Base-by-base conservation (phyloP, 1,140 invertebrate species). In the Drosophila carrolli region DNA sequence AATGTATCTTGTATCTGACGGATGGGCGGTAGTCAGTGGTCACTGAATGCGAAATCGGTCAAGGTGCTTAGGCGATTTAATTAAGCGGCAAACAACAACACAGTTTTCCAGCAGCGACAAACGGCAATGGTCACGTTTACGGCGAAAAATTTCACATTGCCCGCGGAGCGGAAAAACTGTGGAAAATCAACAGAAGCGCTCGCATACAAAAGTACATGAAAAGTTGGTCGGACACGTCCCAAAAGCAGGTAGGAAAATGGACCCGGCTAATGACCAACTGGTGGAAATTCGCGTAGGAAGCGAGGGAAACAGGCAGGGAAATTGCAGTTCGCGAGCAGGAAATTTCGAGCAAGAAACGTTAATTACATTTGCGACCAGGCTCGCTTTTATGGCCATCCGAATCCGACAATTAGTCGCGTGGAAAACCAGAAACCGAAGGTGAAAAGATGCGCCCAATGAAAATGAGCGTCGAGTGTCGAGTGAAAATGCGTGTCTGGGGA, bases 21-120 rank as follows among this genome's bases (percentile, higher is more conserved):
- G 27, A 29, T 54, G 63, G 50, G 46, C 16, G 43, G 27, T 54
- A 29, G 46, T 37, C 47, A 38, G 23, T 35, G 55, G 63, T 46
- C 55, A 13, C 59, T 51, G 77, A 74, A 57, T 80, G 78, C 60
- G 57, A 84, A 80, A 78, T 84, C 68, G 83, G 83, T 83, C 83
- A 88, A 86, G 83, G 84, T 86, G 84, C 83, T 86, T 89, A 89
- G 84, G 56, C 74, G 79, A 73, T 74, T 86, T 89, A 86, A 86
- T 86, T 83, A 88, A 55, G 84, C 83, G 84, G 50, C 50, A 62
- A 53, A 41, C 23, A 37, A 37, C 35, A 54, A 9, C 54, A 72
- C 27, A 58, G 43, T 43, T 51, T 51, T 68, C 47, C 67, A 63
- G 35, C 10, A 55, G 50, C 46, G 60, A 51, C 59, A 72, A 72